phyloP scores from a whole-genome alignment of 1,140 invertebrate genomes.

The Euborellia annulipes region DNA sequence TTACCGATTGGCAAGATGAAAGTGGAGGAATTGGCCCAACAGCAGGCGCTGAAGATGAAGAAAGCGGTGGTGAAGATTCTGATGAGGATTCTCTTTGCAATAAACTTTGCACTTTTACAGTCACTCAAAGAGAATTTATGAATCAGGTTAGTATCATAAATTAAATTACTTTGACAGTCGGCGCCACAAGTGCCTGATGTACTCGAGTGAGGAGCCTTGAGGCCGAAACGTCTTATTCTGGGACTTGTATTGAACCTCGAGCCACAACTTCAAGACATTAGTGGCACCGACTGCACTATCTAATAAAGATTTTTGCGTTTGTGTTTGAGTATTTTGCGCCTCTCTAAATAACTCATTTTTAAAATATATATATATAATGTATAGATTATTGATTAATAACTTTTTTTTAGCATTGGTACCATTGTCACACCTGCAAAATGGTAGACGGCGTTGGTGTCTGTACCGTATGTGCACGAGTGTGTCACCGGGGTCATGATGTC shows the following conservation, averaged over 20 bases:
- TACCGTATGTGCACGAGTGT: slow-evolving; percentile 90
- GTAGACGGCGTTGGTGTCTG: slow-evolving; percentile 95
- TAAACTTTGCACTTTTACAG: slow-evolving; percentile 91
- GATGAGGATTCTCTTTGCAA: slow-evolving; percentile 89
- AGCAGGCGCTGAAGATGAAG: slow-evolving; percentile 60
- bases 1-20: slow-evolving; percentile 23
- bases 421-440: slow-evolving; percentile 97
- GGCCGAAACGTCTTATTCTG: too few species aligned
- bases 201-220: too few species aligned
- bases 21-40: slow-evolving; percentile 20
- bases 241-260: too few species aligned
- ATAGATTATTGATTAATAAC: slow-evolving; percentile 12
- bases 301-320: too few species aligned
- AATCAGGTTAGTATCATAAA: slow-evolving; percentile 54
- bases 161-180: too few species aligned
- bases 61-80: slow-evolving; percentile 82
- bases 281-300: too few species aligned
- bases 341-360: too few species aligned
- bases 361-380: slow-evolving; percentile 7
- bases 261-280: too few species aligned
- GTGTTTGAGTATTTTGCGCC: too few species aligned
- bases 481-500: slow-evolving; percentile 90
- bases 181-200: too few species aligned
- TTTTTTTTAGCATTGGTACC: slow-evolving; percentile 61
- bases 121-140: slow-evolving; percentile 96